Evolutionary conservation across 2,888 invertebrate genomes (phyloP), one percentile per base, ranked within the genome.

Genomic region (Mythimna impura): DNA sequence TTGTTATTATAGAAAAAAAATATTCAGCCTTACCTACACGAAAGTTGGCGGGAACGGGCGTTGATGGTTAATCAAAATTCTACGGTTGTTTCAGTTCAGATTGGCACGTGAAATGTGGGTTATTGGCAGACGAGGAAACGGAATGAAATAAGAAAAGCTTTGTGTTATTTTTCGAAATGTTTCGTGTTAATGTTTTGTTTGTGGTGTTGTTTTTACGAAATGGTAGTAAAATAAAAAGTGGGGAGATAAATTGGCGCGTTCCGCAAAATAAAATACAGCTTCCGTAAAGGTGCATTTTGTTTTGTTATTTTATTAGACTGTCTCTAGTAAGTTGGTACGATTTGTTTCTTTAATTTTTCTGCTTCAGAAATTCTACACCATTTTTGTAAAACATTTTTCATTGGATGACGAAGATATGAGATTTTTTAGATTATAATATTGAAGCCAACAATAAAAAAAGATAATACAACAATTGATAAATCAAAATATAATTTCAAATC

Each of bases 11-110:
- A 52, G 68, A 55, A 73, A 76, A 76, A 77, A 73, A 65, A 72
- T n/a, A 61, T 74, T 69, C 61, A 47, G 6, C 66, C 54, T 9
- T 57, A 47, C 47, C 47, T 47, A 65, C n/a, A 55, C 36, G 70
- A 76, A 80, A 61, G 64, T 80, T 72, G 57, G 68, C 62, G 68
- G 40, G 68, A 66, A 63, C 40, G 55, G 22, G 66, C 67, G 60
- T 43, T 64, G 73, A 71, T 73, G 61, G 72, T 75, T 77, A 63
- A 84, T 84, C 84, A 86, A 79, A 81, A 84, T 84, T 84, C 86
- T 74, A 52, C 58, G 62, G 73, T 65, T 62, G 86, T 83, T 78
- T 61, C 81, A 40, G 58, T 66, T 30, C 55, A 64, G 74, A 67
- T 74, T 66, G 75, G 70, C 12, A 86, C 84, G 81, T 78, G 84